These are phyloP conservation scores for Apistogramma diplotaenia DNA, from an alignment of 2,113 vertebrate genomes.

Conservation along the genomic window DNA sequence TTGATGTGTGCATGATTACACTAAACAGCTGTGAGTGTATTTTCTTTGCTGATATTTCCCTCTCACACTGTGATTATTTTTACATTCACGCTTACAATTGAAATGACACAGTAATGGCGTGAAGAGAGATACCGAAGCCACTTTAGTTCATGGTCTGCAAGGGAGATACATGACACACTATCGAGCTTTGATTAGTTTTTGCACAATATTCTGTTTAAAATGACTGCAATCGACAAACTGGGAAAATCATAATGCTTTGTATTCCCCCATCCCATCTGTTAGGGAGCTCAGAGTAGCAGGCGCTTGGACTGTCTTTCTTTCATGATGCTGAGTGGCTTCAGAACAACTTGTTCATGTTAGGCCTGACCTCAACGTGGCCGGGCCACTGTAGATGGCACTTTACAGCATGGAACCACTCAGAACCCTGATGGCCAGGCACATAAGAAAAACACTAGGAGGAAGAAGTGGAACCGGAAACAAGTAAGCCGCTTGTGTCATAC, in stretches of 20 bases:
- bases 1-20: conserved; percentile 52
- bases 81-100: not conserved
- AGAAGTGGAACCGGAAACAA: not conserved
- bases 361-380: conserved; percentile 39
- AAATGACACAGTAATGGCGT: conserved; percentile 16
- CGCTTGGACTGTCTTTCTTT: conserved; percentile 31
- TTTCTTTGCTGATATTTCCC: conserved; percentile 27
- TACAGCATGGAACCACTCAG: conserved; percentile 20
- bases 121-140: not conserved
- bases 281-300: conserved; percentile 11
- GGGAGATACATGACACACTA: conserved; percentile 12
- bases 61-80: conserved; percentile 8
- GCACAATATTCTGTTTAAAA: conserved; percentile 11
- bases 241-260: conserved; percentile 8
- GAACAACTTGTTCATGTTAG: conserved; percentile 36
- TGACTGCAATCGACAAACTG: conserved; percentile 42
- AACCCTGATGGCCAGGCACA: not conserved
- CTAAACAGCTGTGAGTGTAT: conserved; percentile 62
- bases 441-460: not conserved
- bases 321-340: conserved; percentile 35
- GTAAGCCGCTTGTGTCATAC: not conserved
- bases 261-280: conserved; percentile 58
- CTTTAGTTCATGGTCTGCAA: not conserved
- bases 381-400: conserved; percentile 33
- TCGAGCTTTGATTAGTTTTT: conserved; percentile 28